A percentile compares a stretch with the other conserved stretches of the same genome.
These are phyloP conservation scores for Ptilodon capucinus DNA, from an alignment of 2,888 invertebrate genomes.

Conservation along the genomic window DNA sequence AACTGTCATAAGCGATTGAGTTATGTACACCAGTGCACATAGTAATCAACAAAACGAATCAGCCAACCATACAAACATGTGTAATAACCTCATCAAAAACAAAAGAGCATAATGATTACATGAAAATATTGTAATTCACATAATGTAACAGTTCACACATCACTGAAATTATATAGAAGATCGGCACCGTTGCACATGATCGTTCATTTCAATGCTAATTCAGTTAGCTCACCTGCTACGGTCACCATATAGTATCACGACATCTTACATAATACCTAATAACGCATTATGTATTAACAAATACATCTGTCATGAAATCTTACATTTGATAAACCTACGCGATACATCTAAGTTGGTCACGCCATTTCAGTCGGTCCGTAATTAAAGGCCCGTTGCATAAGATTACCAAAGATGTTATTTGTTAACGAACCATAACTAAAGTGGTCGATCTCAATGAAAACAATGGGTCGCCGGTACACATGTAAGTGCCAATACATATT, in stretches of 20 bases:
- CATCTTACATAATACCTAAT: constrained; percentile 13
- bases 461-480: constrained; percentile 57
- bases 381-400: constrained; percentile 21
- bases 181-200: constrained; percentile 25
- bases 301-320: constrained; percentile 15
- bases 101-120: constrained; percentile 22
- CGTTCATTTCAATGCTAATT: constrained; percentile 33
- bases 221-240: constrained; percentile 22
- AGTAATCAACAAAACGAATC: constrained; percentile 8
- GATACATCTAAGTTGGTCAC: constrained; percentile 7
- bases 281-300: constrained; percentile 10
- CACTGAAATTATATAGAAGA: constrained; percentile 30
- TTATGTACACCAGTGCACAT: constrained; percentile 11
- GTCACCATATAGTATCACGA: constrained; percentile 25
- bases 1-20: neutral
- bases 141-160: constrained; percentile 21
- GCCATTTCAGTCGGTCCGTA: constrained; percentile 17
- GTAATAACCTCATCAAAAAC: constrained; percentile 14
- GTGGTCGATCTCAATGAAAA: constrained; percentile 62
- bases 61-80: constrained; percentile 15
- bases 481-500: constrained; percentile 62
- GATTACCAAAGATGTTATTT: constrained; percentile 18
- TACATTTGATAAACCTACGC: constrained; percentile 15
- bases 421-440: constrained; percentile 56
- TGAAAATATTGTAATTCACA: constrained; percentile 9